Evolutionary conservation across 1,140 invertebrate genomes (phyloP).

Genomic region (Amyelois transitella): DNA sequence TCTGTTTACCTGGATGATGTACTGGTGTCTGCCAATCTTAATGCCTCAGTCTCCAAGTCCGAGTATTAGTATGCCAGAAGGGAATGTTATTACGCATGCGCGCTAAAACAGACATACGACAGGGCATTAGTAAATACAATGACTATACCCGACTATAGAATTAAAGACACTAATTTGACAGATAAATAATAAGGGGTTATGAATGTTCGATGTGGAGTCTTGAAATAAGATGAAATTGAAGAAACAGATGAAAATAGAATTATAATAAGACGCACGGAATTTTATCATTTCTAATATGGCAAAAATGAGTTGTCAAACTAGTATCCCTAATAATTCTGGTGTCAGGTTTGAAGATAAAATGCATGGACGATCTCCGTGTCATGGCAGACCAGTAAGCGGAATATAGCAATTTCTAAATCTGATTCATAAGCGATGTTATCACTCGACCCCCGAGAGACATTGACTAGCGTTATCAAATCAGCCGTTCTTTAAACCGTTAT

Average conservation of each 20-base stretch:
- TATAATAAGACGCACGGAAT: no score
- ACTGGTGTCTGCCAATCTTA: constrained; percentile 26
- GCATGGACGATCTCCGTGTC: background rate
- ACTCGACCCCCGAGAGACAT: constrained; percentile 29
- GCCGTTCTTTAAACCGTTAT: constrained; percentile 35
- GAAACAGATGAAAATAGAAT: no score
- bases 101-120: constrained; percentile 72
- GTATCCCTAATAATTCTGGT: background rate
- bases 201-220: no score
- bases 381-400: constrained; percentile 3
- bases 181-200: background rate
- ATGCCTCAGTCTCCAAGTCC: constrained; percentile 49
- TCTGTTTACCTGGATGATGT: constrained; percentile 51
- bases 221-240: no score
- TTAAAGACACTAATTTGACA: background rate
- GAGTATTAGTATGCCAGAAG: constrained; percentile 73
- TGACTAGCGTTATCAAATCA: constrained; percentile 59
- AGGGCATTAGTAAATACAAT: constrained; percentile 54
- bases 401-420: constrained; percentile 29
- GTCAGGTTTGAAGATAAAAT: background rate
- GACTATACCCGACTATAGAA: constrained; percentile 3
- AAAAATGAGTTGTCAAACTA: background rate
- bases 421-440: constrained; percentile 37
- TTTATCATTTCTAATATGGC: no score
- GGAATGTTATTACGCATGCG: constrained; percentile 74